phyloP scores from a whole-genome alignment of 2,888 invertebrate genomes.

The Chymomyza caudatula region DNA sequence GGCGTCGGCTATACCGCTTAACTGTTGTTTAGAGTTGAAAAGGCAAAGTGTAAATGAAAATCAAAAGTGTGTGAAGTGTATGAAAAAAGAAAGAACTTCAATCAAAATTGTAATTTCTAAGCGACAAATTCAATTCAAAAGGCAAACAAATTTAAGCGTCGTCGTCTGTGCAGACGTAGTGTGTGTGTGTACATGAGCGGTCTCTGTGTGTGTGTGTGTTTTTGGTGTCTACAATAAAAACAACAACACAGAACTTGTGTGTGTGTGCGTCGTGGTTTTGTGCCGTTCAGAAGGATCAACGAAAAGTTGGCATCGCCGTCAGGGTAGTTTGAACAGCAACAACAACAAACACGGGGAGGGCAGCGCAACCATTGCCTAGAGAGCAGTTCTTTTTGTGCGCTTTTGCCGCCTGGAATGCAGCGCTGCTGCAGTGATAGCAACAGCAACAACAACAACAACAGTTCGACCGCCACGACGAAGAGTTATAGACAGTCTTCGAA shows the following conservation, averaged over 20 bases:
- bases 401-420: constrained; percentile 70
- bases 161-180: constrained; percentile 36
- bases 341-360: constrained; percentile 20
- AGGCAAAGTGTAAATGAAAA: no score
- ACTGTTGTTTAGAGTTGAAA: constrained; percentile 58
- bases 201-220: constrained; percentile 20
- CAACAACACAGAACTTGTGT: constrained; percentile 25
- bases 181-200: constrained; percentile 18
- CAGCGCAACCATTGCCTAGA: constrained; percentile 3
- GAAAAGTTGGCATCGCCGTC: constrained; percentile 32
- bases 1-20: constrained; percentile 37
- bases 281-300: constrained; percentile 51
- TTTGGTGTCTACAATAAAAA: constrained; percentile 44
- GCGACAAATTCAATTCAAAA: constrained; percentile 15
- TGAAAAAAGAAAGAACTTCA: constrained; percentile 33
- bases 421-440: constrained; percentile 39
- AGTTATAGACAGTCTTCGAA: constrained; percentile 17
- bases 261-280: constrained; percentile 11
- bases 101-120: constrained; percentile 44
- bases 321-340: constrained; percentile 63
- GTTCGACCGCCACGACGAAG: constrained; percentile 30
- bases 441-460: constrained; percentile 29
- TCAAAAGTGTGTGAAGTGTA: constrained; percentile 12
- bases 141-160: constrained; percentile 21
- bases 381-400: constrained; percentile 53